These are phyloP conservation scores for Denticeps clupeoides DNA, from an alignment of 2,797 vertebrate genomes.

Conservation along the genomic window DNA sequence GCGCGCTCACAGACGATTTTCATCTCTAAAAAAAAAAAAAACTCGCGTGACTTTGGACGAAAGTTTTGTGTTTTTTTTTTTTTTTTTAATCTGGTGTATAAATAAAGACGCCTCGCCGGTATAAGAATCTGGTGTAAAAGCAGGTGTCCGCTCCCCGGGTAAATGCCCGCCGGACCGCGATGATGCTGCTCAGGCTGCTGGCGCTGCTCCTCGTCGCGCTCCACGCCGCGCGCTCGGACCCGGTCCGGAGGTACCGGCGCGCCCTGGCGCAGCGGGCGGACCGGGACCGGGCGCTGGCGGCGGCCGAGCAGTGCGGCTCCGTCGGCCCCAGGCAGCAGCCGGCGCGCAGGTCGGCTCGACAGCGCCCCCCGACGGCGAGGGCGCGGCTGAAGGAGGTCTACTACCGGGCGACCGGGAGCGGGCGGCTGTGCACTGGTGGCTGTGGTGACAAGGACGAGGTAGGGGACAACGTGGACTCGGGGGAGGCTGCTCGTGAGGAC, in stretches of 20 bases:
- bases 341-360: slow-evolving; percentile 42
- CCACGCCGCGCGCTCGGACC: slow-evolving; percentile 42
- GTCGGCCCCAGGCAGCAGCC: slow-evolving; percentile 46
- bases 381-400: slow-evolving; percentile 27
- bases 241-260: slow-evolving; percentile 44
- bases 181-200: slow-evolving; percentile 59
- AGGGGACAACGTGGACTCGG: neutral
- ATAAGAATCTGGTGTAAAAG: too few relatives aligned
- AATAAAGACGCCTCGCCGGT: too few relatives aligned
- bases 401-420: slow-evolving; percentile 1
- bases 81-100: too few relatives aligned
- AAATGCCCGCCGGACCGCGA: too few relatives aligned
- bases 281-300: slow-evolving; percentile 35
- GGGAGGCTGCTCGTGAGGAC: too few relatives aligned
- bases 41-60: too few relatives aligned
- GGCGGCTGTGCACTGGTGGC: slow-evolving; percentile 18
- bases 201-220: slow-evolving; percentile 56
- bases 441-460: slow-evolving; percentile 31
- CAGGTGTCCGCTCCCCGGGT: too few relatives aligned
- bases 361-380: slow-evolving; percentile 60
- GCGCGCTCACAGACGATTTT: neutral
- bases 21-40: neutral
- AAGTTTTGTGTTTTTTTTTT: too few relatives aligned
- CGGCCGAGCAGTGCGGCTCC: slow-evolving; percentile 64
- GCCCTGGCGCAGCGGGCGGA: slow-evolving; percentile 47